Conservation (phyloP, 2,797 vertebrate species). For the Gallinago solitaria region DNA sequence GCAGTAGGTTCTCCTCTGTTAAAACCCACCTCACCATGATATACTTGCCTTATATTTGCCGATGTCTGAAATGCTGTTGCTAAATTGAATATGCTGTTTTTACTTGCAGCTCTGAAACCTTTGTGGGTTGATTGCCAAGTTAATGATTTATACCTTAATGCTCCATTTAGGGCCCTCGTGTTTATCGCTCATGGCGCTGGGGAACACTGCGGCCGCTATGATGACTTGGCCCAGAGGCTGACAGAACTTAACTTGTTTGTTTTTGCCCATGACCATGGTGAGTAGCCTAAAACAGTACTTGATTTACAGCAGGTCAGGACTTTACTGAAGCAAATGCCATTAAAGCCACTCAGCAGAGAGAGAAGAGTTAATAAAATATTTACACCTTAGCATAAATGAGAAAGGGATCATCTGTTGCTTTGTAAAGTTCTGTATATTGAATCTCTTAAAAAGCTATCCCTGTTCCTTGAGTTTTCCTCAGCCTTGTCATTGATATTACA, state of each 20-base stretch:
- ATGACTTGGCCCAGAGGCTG: conserved; percentile 88
- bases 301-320: conserved; percentile 15
- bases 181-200: conserved; percentile 91
- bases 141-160: conserved; percentile 50
- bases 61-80: background rate
- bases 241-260: conserved; percentile 85
- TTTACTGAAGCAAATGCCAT: background rate
- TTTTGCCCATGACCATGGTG: conserved; percentile 95
- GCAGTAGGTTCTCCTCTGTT: background rate
- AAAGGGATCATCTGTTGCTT: background rate
- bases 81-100: background rate
- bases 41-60: background rate
- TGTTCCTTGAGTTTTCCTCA: background rate
- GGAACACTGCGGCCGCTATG: conserved; percentile 91
- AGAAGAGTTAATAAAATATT: conserved; percentile 23
- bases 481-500: background rate
- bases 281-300: conserved; percentile 71
- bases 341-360: conserved; percentile 5
- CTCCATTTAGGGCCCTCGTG: conserved; percentile 85
- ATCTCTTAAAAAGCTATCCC: background rate
- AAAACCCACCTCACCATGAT: background rate
- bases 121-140: background rate
- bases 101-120: background rate
- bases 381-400: background rate
- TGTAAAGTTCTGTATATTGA: background rate